Base-by-base conservation (phyloP, 1,140 invertebrate genomes). In the Metaphire vulgaris region DNA sequence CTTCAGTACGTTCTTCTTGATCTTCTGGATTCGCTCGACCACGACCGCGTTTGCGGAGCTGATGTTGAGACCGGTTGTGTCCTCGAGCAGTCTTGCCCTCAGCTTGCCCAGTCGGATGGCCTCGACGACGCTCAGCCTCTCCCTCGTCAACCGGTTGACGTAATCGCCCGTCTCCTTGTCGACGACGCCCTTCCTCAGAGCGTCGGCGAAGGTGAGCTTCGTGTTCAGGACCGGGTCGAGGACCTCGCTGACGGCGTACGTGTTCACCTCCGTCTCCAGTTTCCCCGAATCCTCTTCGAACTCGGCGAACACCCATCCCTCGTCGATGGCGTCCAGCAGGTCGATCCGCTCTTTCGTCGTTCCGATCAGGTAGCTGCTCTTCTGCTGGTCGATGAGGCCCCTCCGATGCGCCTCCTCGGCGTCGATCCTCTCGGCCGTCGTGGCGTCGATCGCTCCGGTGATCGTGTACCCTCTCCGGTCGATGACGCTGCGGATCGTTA, bases 11-110 rank as follows among this genome's bases (percentile, higher is more conserved):
- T 84, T 85, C 14, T 79, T 74, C 78, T 80, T 82, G 33, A 81
- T 80, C 30, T 76, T 81, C 30, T 81, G 78, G 6, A 84, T 72
- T 71, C 80, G 82, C 74, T 83, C 79, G 14, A 85, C 80, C 2
- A 85, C 82, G 41, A 85, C 83, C 64, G 80, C 80, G 79, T 85
- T 85, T 66, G 80, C 79, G 15, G 83, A 81, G 75, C 84, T 80
- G 67, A 85, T 82, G 72, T 84, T 81, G 26, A 85, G 71, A 30
- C 80, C 81, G 26, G 78, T 81, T 12, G 82, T 79, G 77, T 85
- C 82, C 2, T 80, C 80, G 1, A 85, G 76, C 0, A 84, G 75
- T 15, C 41, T 34, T 2, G 68, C 75, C 69, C 41, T 56, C 41
- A 78, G 66, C 32, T 75, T 33, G 34, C 77, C 77, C 31, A 68